Evolutionary conservation across 2,797 vertebrate genomes (phyloP).

Genomic region (Kryptolebias ocellatus): DNA sequence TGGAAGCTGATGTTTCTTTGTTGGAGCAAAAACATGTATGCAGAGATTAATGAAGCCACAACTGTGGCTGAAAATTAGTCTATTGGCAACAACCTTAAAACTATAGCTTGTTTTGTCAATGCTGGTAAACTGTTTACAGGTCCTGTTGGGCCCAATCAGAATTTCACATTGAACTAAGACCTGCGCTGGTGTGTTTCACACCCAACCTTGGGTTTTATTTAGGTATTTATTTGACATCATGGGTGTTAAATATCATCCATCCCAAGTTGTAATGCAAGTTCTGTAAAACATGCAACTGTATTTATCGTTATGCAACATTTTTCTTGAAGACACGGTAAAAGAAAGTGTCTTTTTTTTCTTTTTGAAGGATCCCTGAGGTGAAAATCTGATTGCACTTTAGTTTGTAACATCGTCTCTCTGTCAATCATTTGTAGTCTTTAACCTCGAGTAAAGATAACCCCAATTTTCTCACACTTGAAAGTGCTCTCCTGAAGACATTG

Average conservation of each 20-base stretch:
- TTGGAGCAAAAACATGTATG: conserved; percentile 11
- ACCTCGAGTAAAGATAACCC: conserved; percentile 13
- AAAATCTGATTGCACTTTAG: conserved; percentile 1
- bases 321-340: neutral
- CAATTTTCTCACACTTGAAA: conserved; percentile 18
- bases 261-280: neutral
- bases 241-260: neutral
- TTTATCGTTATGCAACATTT: neutral
- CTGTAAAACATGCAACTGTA: neutral
- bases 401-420: neutral
- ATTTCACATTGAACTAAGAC: too few relatives aligned
- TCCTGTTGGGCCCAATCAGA: neutral
- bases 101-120: conserved; percentile 22
- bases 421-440: conserved; percentile 16
- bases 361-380: neutral
- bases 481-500: neutral
- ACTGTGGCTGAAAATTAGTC: neutral
- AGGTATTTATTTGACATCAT: conserved; percentile 4
- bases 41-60: neutral
- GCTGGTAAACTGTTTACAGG: neutral
- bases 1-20: neutral
- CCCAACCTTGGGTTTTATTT: neutral
- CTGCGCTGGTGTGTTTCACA: too few relatives aligned
- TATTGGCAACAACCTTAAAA: conserved; percentile 6
- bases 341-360: neutral